Base-by-base conservation (phyloP, 2,113 vertebrate genomes). In the Puma concolor region DNA sequence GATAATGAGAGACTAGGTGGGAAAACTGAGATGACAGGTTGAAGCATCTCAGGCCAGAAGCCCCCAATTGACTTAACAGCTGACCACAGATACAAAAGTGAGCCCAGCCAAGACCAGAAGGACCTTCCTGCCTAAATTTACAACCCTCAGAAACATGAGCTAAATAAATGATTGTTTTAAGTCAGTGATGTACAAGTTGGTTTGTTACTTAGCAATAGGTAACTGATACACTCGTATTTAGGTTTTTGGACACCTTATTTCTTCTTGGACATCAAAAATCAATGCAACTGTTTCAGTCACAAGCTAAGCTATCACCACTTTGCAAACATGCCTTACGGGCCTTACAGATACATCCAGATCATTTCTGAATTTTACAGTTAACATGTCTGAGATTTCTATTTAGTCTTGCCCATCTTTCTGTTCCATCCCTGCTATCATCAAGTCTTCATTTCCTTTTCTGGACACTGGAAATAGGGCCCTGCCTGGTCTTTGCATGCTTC, bases 131-230 rank as follows among this genome's bases (percentile, higher is more conserved):
- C 36, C 36, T 88, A 54, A 15, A 48, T 80, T 76, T 52, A 83
- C 15, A 90, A 86, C 80, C 63, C 76, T 1, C n/a, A 92, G 80
- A 96, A 66, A 92, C 44, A 29, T 25, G 36, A 94, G 25, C 80
- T 96, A 82, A 79, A 77, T 19, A 79, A 66, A 64, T 54, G 44
- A 17, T 11, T 81, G 7, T 82, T 77, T 36, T 63, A 60, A 71
- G 10, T 71, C 38, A 74, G 25, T 36, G 57, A 88, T 91, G 72
- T 97, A 66, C 36, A n/a, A 48, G 54, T 93, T 80, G 52, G 63
- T 91, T 96, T 95, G 67, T 92, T 93, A 96, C 48, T 33, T 14
- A 88, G 81, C 27, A 63, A 87, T 72, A 77, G 41, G 80, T 93
- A 91, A 74, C 63, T 33, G 71, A 85, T 80, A 80, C 3, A 79